Evolutionary conservation across 2,888 invertebrate genomes (phyloP), one percentile per base, ranked within the genome.

Genomic region (Oxyscelio sp.): DNA sequence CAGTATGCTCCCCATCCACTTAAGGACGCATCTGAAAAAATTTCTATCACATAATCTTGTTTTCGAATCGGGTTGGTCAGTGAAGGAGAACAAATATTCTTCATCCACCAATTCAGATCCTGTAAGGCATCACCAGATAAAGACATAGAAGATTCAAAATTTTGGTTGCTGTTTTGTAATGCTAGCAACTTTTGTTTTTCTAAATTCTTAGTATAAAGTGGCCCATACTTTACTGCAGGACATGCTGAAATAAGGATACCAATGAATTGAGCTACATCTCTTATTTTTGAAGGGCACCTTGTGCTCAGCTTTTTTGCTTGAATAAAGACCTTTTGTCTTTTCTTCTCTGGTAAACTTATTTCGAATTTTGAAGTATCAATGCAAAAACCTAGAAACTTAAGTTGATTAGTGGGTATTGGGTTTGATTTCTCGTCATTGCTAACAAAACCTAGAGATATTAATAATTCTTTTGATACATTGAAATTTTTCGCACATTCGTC

Each of bases 221-320:
- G 50, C 5, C 61, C 81, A 22, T 81, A 75, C n/a, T 43, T 43
- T 6, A 75, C 56, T 31, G 81, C 81, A 11, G 66, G 74, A 24
- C 68, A 68, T n/a, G 70, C 80, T 15, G 66, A 68, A 22, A 74
- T 43, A 4, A 81, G 43, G 22, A 27, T 68, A 9, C 83, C 74
- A 9, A 83, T 48, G 24, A 83, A 40, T 21, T 68, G 70, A 22
- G 83, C 83, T n/a, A 83, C 45, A 1, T 68, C 71, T 38, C 68
- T 56, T 21, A 83, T 83, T 22, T 50, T 66, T 9, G 54, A 78
- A 13, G 4, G 24, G 15, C 2, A 1, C 5, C 8, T 54, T 54
- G 17, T 40, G 15, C 17, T 4, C n/a, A 78, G 15, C 1, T 34
- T 50, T 17, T n/a, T 17, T 0, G 52, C 52, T 4, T 21, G 24